Evolutionary conservation across 2,888 invertebrate species (phyloP), one percentile per base, ranked within the genome.

Genomic region (Lithophane ornitopus): DNA sequence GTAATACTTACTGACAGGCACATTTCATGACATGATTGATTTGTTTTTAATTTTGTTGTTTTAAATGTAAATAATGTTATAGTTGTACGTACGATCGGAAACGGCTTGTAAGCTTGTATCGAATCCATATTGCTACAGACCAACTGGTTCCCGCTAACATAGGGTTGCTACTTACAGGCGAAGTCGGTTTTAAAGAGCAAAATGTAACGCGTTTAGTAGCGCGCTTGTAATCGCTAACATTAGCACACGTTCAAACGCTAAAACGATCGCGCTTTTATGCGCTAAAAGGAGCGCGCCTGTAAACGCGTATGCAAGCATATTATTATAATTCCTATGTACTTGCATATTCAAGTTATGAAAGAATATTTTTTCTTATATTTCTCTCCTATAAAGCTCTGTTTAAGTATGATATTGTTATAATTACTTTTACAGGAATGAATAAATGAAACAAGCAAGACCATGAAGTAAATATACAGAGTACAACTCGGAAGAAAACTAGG

Each of bases 11-110:
- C 80, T 78, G 82, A 81, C 75, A 85, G 78, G 88, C 85, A 87
- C 81, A 84, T 90, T 88, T 87, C 82, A 78, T 85, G 88, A 84
- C 88, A 87, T 92, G 90, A 94, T 93, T 89, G 92, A 93, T 93
- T 76, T 71, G 68, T 76, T 84, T 74, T 76, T 72, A 73, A 69
- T 41, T 52, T 16, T 46, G 28, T 41, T 46, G 52, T 70, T 49
- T 19, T 19, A 41, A 70, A 49, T 26, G 3, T 19, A 26, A 49
- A 16, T 8, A 0, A 39, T 22, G 19, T 28, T 28, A 34, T 34
- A 34, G 34, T 34, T 34, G 34, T 3, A 34, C 9, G 11, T 59
- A 59, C 26, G 14, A 14, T 56, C 19, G 2, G 19, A 28, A 9
- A 9, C 28, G 1, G 28, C 4, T 28, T 28, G 19, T 16, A 28